Evolutionary conservation across 2,113 vertebrate genomes (phyloP).

Genomic region (Bubo blakistoni): DNA sequence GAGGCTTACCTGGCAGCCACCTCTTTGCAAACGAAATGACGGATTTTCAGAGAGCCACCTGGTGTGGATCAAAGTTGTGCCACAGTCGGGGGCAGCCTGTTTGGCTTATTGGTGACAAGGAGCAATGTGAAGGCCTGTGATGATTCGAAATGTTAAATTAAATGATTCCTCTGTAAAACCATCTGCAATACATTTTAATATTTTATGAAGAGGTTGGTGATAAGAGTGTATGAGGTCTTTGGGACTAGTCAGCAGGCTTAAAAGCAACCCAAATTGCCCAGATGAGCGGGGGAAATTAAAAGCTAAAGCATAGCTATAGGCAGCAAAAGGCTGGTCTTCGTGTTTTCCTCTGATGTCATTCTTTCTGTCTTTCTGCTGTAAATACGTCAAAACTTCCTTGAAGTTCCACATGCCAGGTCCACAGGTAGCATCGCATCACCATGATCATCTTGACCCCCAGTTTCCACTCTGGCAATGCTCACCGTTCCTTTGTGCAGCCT

Average conservation of each 20-base stretch:
- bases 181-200: not conserved
- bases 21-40: not conserved
- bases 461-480: not conserved
- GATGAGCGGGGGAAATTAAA: not conserved
- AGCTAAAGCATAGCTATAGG: not conserved
- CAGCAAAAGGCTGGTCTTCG: not conserved
- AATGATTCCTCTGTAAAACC: not conserved
- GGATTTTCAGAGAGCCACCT: not conserved
- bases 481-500: not conserved
- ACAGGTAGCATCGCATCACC: fast-evolving
- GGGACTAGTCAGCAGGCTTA: not conserved
- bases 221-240: not conserved
- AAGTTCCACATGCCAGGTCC: not conserved
- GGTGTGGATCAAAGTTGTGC: not conserved
- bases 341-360: not conserved
- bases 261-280: not conserved
- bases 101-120: not conserved
- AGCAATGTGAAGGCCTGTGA: not conserved
- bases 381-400: not conserved
- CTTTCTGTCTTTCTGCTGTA: not conserved
- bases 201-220: not conserved
- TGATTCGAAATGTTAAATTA: not conserved
- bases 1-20: not conserved
- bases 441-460: fast-evolving
- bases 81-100: not conserved